phyloP scores from a whole-genome alignment of 2,113 vertebrate species.

The Hepsetus odoe region DNA sequence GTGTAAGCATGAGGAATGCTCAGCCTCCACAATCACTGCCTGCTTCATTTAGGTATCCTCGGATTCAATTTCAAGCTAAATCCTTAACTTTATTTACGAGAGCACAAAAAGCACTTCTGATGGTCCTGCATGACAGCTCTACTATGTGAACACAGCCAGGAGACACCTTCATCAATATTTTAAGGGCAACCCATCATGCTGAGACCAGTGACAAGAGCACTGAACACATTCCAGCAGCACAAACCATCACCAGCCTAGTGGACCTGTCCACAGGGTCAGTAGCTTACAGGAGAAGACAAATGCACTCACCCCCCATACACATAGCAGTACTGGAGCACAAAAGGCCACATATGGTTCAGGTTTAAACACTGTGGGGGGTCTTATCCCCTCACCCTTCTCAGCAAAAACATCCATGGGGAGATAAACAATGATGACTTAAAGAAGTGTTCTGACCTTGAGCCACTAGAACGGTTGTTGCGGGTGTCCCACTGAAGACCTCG shows the following conservation, averaged over 20 bases:
- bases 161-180: conserved; percentile 60
- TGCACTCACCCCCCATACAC: conserved; percentile 33
- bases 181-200: conserved; percentile 42
- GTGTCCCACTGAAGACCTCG: conserved; percentile 32
- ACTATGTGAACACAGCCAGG: conserved; percentile 31
- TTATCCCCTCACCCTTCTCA: conserved; percentile 14
- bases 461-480: conserved; percentile 52
- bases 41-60: conserved; percentile 61
- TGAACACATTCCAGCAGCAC: conserved; percentile 10
- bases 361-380: conserved; percentile 10
- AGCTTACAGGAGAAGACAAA: conserved; percentile 47
- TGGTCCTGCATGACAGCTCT: conserved; percentile 53
- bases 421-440: conserved; percentile 61
- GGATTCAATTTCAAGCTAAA: conserved; percentile 42
- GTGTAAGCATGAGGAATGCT: conserved; percentile 60
- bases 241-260: conserved; percentile 6
- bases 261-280: conserved; percentile 9
- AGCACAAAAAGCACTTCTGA: conserved; percentile 43
- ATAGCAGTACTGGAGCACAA: conserved; percentile 14
- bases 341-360: conserved; percentile 22
- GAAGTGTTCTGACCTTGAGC: conserved; percentile 59
- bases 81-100: conserved; percentile 48
- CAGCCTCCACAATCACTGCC: conserved; percentile 44
- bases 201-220: conserved; percentile 27
- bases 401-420: conserved; percentile 20